These are phyloP conservation scores for Dynastes maya DNA, from an alignment of 2,888 invertebrate species.

Conservation along the genomic window DNA sequence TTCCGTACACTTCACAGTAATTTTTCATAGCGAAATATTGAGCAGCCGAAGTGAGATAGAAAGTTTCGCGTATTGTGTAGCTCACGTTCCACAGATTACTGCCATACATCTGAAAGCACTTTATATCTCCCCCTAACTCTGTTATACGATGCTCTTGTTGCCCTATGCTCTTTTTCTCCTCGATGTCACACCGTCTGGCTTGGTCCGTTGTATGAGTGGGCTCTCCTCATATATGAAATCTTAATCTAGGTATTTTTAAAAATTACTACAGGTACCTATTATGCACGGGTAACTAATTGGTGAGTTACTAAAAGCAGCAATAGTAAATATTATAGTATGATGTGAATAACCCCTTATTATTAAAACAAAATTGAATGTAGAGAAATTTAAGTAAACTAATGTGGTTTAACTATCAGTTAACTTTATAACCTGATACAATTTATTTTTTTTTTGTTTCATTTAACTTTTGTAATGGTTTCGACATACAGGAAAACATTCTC, in stretches of 20 bases:
- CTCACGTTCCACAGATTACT: constrained; percentile 50
- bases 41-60: constrained; percentile 33
- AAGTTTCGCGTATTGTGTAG: constrained; percentile 50
- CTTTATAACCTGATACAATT: too few species aligned
- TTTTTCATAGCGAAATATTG: constrained; percentile 48
- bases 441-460: too few species aligned
- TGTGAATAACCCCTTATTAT: too few species aligned
- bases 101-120: constrained; percentile 50
- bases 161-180: constrained; percentile 33
- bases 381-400: too few species aligned
- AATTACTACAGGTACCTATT: background rate
- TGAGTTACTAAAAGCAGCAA: background rate
- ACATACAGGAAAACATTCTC: too few species aligned
- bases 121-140: constrained; percentile 49
- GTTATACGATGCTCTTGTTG: constrained; percentile 46
- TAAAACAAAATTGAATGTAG: too few species aligned
- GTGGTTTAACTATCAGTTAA: too few species aligned
- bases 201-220: constrained; percentile 47
- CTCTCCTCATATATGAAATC: constrained; percentile 6
- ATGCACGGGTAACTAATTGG: background rate
- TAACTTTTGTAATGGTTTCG: too few species aligned
- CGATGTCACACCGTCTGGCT: constrained; percentile 39
- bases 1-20: constrained; percentile 50
- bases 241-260: constrained; percentile 9
- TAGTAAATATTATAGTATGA: too few species aligned